These are phyloP conservation scores for Origma solitaria DNA, from an alignment of 2,113 vertebrate species.

Conservation along the genomic window DNA sequence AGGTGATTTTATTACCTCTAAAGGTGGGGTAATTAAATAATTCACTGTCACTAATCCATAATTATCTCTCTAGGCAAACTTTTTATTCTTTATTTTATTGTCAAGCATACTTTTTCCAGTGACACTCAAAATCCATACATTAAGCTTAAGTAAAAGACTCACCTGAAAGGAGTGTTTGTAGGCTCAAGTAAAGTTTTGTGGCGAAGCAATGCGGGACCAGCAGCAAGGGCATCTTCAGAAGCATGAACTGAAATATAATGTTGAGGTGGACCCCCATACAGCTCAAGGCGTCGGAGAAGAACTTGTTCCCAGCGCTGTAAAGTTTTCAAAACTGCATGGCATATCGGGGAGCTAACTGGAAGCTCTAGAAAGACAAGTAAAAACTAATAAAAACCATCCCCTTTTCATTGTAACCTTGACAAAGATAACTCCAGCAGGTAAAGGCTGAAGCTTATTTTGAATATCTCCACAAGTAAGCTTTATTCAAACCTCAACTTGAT, in stretches of 20 bases:
- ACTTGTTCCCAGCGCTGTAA: constrained; percentile 97
- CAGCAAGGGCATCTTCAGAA: constrained; percentile 78
- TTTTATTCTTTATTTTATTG: neutral
- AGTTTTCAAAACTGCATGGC: constrained; percentile 89
- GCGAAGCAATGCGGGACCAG: constrained; percentile 90
- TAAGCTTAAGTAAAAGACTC: neutral
- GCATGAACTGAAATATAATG: constrained; percentile 84
- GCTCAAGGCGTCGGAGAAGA: constrained; percentile 87
- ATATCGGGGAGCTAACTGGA: constrained; percentile 91
- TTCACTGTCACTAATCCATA: neutral
- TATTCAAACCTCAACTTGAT: neutral
- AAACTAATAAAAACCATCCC: neutral
- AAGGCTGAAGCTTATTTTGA: neutral
- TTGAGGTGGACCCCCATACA: constrained; percentile 88
- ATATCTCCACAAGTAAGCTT: neutral
- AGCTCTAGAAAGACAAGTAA: constrained; percentile 78
- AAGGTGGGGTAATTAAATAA: neutral
- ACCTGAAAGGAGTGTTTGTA: constrained; percentile 95
- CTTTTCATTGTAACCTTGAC: neutral
- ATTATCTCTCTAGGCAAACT: neutral
- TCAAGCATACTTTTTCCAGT: neutral
- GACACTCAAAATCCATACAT: neutral
- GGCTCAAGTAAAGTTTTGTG: constrained; percentile 94
- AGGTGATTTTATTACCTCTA: neutral
- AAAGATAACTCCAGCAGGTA: neutral